phyloP scores from a whole-genome alignment of 2,888 invertebrate genomes.

The Toxonevra muliebris region DNA sequence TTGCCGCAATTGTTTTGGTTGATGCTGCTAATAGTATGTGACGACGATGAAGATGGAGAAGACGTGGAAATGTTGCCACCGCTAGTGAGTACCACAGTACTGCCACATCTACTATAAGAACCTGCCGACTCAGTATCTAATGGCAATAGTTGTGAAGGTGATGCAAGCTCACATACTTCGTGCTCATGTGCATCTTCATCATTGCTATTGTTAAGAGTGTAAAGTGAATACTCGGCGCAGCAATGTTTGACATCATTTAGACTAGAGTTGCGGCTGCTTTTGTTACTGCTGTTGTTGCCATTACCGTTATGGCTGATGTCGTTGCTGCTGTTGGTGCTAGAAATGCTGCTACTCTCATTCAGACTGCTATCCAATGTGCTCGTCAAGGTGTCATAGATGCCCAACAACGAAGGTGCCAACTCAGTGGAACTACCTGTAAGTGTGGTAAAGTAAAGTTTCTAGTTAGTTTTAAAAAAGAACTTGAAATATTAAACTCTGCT shows the following conservation, averaged over 20 bases:
- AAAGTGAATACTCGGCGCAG: slow-evolving; percentile 5
- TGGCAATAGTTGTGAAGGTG: neutral
- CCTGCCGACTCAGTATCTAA: neutral
- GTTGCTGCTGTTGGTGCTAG: slow-evolving; percentile 23
- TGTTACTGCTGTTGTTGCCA: slow-evolving; percentile 36
- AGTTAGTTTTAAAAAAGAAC: neutral
- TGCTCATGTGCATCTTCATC: too few species aligned
- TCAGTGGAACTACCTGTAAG: slow-evolving; percentile 86
- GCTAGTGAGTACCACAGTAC: neutral
- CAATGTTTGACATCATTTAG: slow-evolving; percentile 7
- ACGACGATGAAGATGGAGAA: slow-evolving; percentile 18
- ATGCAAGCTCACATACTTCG: too few species aligned
- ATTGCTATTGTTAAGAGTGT: too few species aligned
- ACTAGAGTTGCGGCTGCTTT: slow-evolving; percentile 43
- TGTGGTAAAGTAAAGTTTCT: slow-evolving; percentile 22
- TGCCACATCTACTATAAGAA: neutral
- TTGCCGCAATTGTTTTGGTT: slow-evolving; percentile 20
- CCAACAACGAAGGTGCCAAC: slow-evolving; percentile 84
- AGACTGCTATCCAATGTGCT: slow-evolving; percentile 61
- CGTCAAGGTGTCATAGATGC: slow-evolving; percentile 83
- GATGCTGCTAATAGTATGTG: slow-evolving; percentile 30
- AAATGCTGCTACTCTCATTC: slow-evolving; percentile 24
- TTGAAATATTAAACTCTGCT: neutral
- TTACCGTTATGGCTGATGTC: slow-evolving; percentile 41
- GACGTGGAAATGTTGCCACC: neutral